Conservation (phyloP, 2,113 vertebrate genomes). For the Pseudopodoces humilis region DNA sequence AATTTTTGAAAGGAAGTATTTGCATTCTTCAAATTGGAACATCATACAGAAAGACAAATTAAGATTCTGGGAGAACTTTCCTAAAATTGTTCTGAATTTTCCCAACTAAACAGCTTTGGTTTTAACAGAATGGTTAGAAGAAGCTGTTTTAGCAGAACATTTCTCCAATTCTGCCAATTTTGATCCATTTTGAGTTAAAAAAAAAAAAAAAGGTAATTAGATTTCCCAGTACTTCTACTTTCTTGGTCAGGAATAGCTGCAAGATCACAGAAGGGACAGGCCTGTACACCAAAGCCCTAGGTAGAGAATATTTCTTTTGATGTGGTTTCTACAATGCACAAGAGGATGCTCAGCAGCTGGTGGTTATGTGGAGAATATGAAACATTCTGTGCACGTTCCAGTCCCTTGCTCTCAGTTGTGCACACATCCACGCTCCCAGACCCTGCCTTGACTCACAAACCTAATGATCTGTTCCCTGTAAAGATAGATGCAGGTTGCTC, state of each 20-base stretch:
- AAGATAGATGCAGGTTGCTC: background rate
- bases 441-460: background rate
- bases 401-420: background rate
- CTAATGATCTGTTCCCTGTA: background rate
- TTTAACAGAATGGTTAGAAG: background rate
- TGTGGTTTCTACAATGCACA: background rate
- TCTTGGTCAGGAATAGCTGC: background rate
- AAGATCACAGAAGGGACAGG: background rate
- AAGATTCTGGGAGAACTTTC: background rate
- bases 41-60: background rate
- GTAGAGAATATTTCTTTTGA: background rate
- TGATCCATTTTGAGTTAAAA: background rate
- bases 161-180: background rate
- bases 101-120: background rate
- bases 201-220: background rate
- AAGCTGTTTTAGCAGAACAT: background rate
- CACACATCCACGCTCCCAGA: background rate
- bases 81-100: background rate
- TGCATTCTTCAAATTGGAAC: background rate
- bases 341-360: background rate
- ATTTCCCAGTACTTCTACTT: background rate
- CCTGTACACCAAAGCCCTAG: background rate
- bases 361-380: background rate
- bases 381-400: background rate
- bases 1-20: background rate